A percentile compares a stretch with the other conserved stretches of the same genome.
phyloP scores from a whole-genome alignment of 1,140 invertebrate genomes.

The Drosophila santomea region DNA sequence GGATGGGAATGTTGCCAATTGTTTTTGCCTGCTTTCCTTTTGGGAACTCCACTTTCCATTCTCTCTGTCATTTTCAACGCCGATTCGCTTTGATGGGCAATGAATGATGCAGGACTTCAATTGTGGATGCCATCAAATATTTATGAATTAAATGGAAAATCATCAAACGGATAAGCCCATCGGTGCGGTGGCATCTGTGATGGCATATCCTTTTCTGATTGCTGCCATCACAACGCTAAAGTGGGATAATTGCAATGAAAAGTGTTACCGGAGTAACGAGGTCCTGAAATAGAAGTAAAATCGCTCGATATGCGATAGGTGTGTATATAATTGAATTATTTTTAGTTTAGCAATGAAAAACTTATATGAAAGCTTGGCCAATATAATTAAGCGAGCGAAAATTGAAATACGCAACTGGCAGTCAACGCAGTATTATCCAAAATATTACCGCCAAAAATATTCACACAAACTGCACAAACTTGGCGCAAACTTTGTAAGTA shows the following conservation, averaged over 20 bases:
- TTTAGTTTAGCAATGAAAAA: not conserved
- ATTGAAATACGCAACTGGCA: conserved; percentile 30
- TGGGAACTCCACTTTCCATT: conserved; percentile 28
- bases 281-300: not conserved
- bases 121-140: conserved; percentile 67
- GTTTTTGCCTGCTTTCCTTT: conserved; percentile 24
- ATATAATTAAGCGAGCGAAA: conserved; percentile 9
- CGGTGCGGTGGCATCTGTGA: conserved; percentile 21
- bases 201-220: conserved; percentile 19
- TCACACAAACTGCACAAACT: conserved; percentile 22
- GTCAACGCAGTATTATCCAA: conserved; percentile 17
- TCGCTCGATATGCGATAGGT: no score
- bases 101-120: conserved; percentile 67
- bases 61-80: conserved; percentile 49
- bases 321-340: not conserved
- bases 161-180: conserved; percentile 41
- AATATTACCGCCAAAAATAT: conserved; percentile 27
- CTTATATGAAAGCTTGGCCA: not conserved
- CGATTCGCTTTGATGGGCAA: conserved; percentile 59
- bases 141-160: conserved; percentile 67
- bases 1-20: conserved; percentile 6
- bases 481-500: conserved; percentile 26
- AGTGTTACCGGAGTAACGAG: not conserved
- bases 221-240: conserved; percentile 14
- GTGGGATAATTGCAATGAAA: conserved; percentile 19